A percentile compares a stretch with the other conserved stretches of the same genome.
Conservation (phyloP, 92 coral and sea anemone genomes). For the Palythoa grandis region DNA sequence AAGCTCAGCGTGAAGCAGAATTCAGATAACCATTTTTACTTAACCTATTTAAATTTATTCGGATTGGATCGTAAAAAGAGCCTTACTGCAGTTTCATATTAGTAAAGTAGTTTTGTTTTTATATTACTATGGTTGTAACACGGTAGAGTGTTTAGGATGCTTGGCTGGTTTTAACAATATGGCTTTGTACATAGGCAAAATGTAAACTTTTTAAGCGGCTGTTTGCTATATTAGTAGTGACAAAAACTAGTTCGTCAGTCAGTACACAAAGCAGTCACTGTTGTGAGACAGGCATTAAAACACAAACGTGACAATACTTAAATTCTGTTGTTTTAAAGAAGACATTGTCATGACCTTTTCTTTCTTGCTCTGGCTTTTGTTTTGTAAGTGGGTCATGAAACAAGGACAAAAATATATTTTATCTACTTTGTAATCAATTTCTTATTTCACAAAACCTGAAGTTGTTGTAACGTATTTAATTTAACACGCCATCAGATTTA, state of each 20-base stretch:
- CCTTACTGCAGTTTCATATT: background rate
- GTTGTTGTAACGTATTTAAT: background rate
- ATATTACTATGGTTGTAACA: background rate
- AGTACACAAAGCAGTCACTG: background rate
- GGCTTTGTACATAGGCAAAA: slow-evolving; percentile 17
- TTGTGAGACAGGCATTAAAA: background rate
- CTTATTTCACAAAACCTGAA: background rate
- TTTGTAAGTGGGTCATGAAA: background rate
- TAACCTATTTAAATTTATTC: slow-evolving; percentile 10
- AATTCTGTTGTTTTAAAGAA: too few relatives aligned
- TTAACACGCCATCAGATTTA: background rate
- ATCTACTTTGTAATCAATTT: background rate
- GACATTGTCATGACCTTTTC: background rate
- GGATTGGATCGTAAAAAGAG: background rate
- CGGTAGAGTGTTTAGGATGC: background rate
- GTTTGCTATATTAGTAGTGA: background rate
- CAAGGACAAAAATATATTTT: background rate
- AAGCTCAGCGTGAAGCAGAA: background rate
- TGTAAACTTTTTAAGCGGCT: background rate
- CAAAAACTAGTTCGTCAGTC: background rate
- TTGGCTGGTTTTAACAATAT: background rate
- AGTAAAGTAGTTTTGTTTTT: background rate
- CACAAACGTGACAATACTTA: background rate
- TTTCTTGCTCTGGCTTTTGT: background rate
- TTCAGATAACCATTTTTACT: background rate